Conservation (phyloP, 2,888 invertebrate genomes). For the Rhogogaster chlorosoma region DNA sequence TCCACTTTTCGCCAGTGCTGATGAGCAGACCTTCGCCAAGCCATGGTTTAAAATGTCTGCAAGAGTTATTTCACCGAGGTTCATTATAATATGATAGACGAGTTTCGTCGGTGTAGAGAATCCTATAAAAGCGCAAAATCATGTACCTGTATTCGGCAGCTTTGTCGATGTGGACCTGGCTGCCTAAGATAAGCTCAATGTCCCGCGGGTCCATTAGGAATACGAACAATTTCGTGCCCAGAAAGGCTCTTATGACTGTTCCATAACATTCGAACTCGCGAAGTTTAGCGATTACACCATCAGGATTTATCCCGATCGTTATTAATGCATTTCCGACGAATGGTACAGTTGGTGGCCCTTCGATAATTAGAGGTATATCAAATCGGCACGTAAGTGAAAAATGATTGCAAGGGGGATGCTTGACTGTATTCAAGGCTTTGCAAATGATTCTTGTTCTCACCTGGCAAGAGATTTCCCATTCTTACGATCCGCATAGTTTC, state of each 20-base stretch:
- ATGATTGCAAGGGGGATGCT: neutral
- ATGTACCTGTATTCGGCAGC: constrained; percentile 72
- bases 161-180: constrained; percentile 73
- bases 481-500: constrained; percentile 64
- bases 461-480: constrained; percentile 71
- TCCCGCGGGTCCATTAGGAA: constrained; percentile 73
- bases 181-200: constrained; percentile 73
- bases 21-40: constrained; percentile 75
- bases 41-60: constrained; percentile 75
- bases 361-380: neutral
- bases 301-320: constrained; percentile 64
- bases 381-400: neutral
- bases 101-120: neutral
- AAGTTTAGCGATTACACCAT: constrained; percentile 61
- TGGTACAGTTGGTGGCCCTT: constrained; percentile 71
- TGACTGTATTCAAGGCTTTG: neutral
- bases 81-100: neutral
- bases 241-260: constrained; percentile 67
- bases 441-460: constrained; percentile 59
- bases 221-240: constrained; percentile 71
- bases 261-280: constrained; percentile 66
- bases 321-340: constrained; percentile 71
- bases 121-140: neutral
- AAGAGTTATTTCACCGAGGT: neutral
- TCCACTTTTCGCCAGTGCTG: constrained; percentile 79